Evolutionary conservation across 2,113 vertebrate genomes (phyloP).

Genomic region (Corvus hawaiiensis): DNA sequence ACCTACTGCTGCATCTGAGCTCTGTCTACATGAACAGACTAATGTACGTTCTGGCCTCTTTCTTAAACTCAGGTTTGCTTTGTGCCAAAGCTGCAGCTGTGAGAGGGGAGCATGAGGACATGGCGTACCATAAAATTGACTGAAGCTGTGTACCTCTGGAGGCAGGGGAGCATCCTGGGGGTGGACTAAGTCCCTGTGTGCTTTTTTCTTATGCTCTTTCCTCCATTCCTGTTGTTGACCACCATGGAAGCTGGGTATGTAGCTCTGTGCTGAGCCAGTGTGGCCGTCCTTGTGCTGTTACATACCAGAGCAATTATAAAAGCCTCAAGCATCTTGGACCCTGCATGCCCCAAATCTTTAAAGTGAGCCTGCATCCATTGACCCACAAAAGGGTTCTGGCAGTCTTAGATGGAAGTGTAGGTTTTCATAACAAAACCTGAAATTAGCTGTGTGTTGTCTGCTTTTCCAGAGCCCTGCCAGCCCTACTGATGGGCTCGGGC

Average conservation of each 20-base stretch:
- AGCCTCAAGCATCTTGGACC: background rate
- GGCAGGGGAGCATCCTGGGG: background rate
- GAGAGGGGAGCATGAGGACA: background rate
- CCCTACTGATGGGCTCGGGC: background rate
- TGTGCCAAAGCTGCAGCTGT: background rate
- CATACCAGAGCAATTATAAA: background rate
- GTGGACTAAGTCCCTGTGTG: background rate
- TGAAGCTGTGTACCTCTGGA: background rate
- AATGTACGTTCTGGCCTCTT: background rate
- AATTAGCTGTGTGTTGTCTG: background rate
- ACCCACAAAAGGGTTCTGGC: background rate
- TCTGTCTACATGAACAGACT: background rate
- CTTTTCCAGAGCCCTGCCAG: background rate
- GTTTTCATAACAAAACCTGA: background rate
- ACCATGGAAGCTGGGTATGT: background rate
- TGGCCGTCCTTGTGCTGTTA: background rate
- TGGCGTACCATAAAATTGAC: background rate
- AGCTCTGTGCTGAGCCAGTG: background rate
- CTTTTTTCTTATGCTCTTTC: background rate
- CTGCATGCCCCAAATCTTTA: background rate
- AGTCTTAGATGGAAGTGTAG: background rate
- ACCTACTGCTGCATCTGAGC: background rate
- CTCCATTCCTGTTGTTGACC: background rate
- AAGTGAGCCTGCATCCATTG: background rate
- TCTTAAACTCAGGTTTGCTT: background rate